Evolutionary conservation across 2,888 invertebrate genomes (phyloP), one percentile per base, ranked within the genome.

Genomic region (Pinctada fucata): DNA sequence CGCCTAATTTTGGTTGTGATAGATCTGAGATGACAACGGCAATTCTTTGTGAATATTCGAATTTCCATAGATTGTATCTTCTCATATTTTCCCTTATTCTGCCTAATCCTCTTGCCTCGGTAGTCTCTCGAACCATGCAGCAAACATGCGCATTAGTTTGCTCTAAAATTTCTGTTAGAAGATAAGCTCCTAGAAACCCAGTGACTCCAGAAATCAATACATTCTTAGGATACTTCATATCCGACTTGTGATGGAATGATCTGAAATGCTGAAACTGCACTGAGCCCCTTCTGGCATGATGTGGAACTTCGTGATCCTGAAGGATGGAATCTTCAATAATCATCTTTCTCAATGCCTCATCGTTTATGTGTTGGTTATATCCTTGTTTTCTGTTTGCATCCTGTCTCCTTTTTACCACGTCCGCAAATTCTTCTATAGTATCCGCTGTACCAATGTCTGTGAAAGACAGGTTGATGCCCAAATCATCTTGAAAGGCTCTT

Each of bases 101-200:
- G 2, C 85, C 85, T 51, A 86, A 79, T 48, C 88, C 86, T 51
- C 84, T 64, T 2, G 82, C 76, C 73, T 86, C 85, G 2, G 85
- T 82, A 13, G 86, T 79, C 78, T 86, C 88, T 51, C 88, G 75
- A 13, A 86, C 88, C 88, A 88, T 86, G 64, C 88, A 88, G 68
- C 82, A 85, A n/a, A 88, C 78, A 65, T 85, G 83, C 16, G 85
- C 82, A 66, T 83, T 82, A 8, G 83, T 84, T 65, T 88, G 83
- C 72, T 87, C 86, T 49, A 88, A 75, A 31, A 87, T 76, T 71
- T 88, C 85, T 3, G 81, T 76, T 3, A 88, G 75, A 5, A 88
- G 78, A 66, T 85, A 86, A 1, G 86, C 88, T 5, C 88, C 88
- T 4, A 88, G 82, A 66, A 88, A 88, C 2, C 88, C 88, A 8